These are phyloP conservation scores for Epinephelus lanceolatus DNA, from an alignment of 2,113 vertebrate genomes.

Conservation along the genomic window DNA sequence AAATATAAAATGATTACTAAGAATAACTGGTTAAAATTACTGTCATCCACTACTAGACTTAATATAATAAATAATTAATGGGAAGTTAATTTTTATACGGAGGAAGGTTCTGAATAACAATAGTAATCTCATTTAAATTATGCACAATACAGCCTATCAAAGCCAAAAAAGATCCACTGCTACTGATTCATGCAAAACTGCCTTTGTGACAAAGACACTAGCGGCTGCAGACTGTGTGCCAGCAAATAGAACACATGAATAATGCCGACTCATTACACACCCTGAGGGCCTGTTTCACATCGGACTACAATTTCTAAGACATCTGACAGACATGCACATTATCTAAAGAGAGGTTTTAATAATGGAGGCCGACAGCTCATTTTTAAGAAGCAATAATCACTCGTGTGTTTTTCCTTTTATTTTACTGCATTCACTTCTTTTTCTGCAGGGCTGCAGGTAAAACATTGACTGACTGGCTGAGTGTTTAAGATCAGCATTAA, in stretches of 20 bases:
- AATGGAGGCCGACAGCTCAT: not conserved
- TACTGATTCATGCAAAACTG: slow-evolving; percentile 11
- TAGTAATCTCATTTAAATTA: not conserved
- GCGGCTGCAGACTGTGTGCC: slow-evolving; percentile 18
- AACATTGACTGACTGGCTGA: slow-evolving; percentile 11
- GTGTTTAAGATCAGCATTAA: slow-evolving; percentile 8
- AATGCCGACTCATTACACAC: slow-evolving; percentile 37
- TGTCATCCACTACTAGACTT: not conserved
- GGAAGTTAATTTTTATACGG: not conserved
- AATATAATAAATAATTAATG: not conserved
- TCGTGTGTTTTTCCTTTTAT: not conserved
- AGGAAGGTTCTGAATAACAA: not conserved
- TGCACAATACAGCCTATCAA: not conserved
- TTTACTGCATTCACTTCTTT: not conserved
- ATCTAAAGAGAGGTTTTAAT: not conserved
- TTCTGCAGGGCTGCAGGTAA: not conserved
- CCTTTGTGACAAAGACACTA: slow-evolving; percentile 20
- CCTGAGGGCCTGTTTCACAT: slow-evolving; percentile 1
- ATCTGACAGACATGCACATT: slow-evolving; percentile 23
- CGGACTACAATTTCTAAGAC: slow-evolving; percentile 3
- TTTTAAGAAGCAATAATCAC: not conserved
- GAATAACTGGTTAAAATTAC: not conserved
- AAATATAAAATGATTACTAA: not conserved
- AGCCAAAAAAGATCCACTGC: not conserved
- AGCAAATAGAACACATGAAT: slow-evolving; percentile 46